A percentile compares a stretch with the other conserved stretches of the same genome.
Conservation (phyloP, 2,888 invertebrate genomes). For the Hemithea aestivaria region DNA sequence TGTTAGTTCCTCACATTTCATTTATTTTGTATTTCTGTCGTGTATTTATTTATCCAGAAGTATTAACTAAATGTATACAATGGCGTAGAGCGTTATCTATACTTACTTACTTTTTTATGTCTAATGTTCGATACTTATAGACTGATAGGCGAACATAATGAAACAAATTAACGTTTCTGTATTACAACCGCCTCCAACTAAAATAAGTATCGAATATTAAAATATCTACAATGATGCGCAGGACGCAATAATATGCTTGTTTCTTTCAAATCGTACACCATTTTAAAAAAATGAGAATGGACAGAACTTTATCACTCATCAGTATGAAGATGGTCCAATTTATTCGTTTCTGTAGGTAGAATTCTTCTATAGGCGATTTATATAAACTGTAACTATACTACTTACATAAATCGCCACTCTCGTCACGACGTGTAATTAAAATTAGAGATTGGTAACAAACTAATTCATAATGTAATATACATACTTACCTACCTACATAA, state of each 20-base stretch:
- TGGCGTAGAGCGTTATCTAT: not conserved
- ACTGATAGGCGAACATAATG: too few species aligned
- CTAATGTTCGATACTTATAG: too few species aligned
- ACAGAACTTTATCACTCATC: constrained; percentile 34
- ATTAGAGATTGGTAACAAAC: constrained; percentile 37
- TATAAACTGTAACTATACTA: constrained; percentile 26
- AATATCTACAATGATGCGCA: not conserved
- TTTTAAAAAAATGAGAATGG: constrained; percentile 2
- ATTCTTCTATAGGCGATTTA: constrained; percentile 57
- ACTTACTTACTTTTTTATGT: not conserved
- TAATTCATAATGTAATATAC: constrained; percentile 42
- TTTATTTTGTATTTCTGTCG: constrained; percentile 35
- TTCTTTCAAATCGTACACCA: constrained; percentile 1
- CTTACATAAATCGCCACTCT: constrained; percentile 23
- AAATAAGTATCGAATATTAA: too few species aligned
- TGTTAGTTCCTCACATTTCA: constrained; percentile 47
- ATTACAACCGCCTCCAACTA: too few species aligned
- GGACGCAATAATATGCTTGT: constrained; percentile 1
- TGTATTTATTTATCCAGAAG: constrained; percentile 29
- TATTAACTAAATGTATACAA: constrained; percentile 15
- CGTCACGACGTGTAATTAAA: constrained; percentile 37
- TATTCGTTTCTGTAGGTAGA: constrained; percentile 68
- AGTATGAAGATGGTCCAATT: constrained; percentile 46
- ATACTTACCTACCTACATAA: constrained; percentile 45
- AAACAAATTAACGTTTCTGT: too few species aligned